A percentile compares a stretch with the other conserved stretches of the same genome.
Evolutionary conservation across 2,797 vertebrate species (phyloP).

Genomic region (Bufotes viridis): DNA sequence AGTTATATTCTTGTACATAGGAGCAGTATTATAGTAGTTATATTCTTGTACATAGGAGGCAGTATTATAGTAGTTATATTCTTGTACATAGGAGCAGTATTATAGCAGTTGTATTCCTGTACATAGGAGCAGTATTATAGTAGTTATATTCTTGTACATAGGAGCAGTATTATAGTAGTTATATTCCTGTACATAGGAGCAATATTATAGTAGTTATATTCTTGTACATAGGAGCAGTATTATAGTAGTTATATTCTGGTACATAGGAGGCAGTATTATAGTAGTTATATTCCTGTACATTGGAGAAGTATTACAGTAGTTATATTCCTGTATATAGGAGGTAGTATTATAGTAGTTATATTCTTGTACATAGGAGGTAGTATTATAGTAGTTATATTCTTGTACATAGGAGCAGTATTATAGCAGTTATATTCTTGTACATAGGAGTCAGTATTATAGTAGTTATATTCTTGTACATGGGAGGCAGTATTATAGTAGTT

Average conservation of each 20-base stretch:
- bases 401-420: neutral
- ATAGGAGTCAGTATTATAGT: conserved; percentile 1
- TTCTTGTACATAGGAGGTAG: neutral
- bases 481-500: neutral
- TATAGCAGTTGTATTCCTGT: conserved; percentile 7
- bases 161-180: conserved; percentile 10
- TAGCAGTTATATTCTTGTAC: neutral
- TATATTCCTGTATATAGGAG: neutral
- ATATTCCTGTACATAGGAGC: conserved; percentile 9
- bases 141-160: conserved; percentile 3
- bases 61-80: conserved; percentile 12
- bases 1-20: neutral
- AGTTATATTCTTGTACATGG: conserved; percentile 3
- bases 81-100: neutral
- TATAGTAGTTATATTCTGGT: neutral
- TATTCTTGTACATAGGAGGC: neutral
- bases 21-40: neutral
- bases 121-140: conserved; percentile 5
- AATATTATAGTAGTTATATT: conserved; percentile 11
- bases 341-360: conserved; percentile 3
- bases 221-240: neutral
- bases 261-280: neutral
- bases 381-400: conserved; percentile 6
- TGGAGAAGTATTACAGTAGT: conserved; percentile 12
- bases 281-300: neutral